Evolutionary conservation across 2,113 vertebrate species (phyloP).

Genomic region (Rhizomys pruinosus): DNA sequence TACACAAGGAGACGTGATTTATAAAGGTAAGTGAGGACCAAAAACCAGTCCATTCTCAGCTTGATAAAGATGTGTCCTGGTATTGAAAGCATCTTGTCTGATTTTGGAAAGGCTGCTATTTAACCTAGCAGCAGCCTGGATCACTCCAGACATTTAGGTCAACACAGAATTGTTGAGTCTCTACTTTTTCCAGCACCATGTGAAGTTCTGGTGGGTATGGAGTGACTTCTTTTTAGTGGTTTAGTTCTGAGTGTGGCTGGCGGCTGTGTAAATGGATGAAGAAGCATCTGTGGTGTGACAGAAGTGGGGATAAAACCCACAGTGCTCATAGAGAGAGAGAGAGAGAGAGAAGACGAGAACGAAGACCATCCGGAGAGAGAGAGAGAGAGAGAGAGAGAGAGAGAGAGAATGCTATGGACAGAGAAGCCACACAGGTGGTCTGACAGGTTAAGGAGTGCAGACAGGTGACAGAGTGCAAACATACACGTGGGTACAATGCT

Average conservation of each 20-base stretch:
- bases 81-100: constrained; percentile 1
- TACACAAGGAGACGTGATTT: constrained; percentile 14
- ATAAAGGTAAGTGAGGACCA: background rate
- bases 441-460: no score
- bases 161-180: constrained; percentile 45
- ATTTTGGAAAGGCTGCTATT: constrained; percentile 48
- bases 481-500: background rate
- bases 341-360: no score
- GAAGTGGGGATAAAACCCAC: constrained; percentile 4
- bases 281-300: background rate
- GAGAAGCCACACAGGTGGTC: background rate
- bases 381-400: no score
- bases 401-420: background rate
- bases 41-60: constrained; percentile 54
- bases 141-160: constrained; percentile 52
- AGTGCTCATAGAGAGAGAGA: background rate
- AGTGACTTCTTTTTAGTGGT: constrained; percentile 43
- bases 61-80: background rate
- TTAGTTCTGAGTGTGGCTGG: constrained; percentile 12
- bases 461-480: background rate
- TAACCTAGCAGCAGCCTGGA: background rate
- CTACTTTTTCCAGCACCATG: constrained; percentile 43
- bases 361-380: no score
- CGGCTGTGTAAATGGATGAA: background rate
- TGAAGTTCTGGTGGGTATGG: constrained; percentile 34